Evolutionary conservation across 1,140 invertebrate species (phyloP).

Genomic region (Drosophila tristis): DNA sequence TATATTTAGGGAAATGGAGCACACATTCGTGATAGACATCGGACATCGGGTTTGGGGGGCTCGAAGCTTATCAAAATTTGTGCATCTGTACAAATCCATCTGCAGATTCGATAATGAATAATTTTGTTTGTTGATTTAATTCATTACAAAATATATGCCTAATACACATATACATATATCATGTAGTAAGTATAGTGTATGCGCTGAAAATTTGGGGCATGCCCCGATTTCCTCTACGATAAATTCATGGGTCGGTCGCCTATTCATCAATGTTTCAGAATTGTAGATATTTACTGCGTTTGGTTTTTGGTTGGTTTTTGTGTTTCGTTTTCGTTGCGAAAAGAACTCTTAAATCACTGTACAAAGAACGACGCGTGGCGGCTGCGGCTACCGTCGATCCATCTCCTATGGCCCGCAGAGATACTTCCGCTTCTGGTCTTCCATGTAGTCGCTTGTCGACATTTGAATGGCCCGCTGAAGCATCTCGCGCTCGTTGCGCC

Average conservation of each 20-base stretch:
- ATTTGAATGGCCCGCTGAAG: constrained; percentile 81
- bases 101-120: constrained; percentile 18
- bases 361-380: constrained; percentile 42
- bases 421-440: constrained; percentile 80
- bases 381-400: not conserved
- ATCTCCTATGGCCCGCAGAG: constrained; percentile 68
- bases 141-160: constrained; percentile 35
- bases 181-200: constrained; percentile 24
- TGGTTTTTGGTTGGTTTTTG: constrained; percentile 51
- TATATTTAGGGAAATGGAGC: constrained; percentile 16
- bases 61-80: constrained; percentile 36
- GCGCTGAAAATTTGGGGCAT: constrained; percentile 7
- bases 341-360: constrained; percentile 68
- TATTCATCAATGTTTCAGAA: constrained; percentile 47
- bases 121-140: not conserved
- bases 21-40: constrained; percentile 23
- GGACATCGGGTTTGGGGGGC: not conserved
- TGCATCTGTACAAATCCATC: constrained; percentile 27
- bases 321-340: constrained; percentile 66
- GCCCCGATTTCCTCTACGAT: not conserved
- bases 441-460: constrained; percentile 82
- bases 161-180: constrained; percentile 25
- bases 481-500: constrained; percentile 78
- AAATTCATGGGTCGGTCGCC: constrained; percentile 23
- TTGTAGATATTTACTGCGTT: constrained; percentile 43